These are phyloP conservation scores for Synanthedon myopaeformis DNA, from an alignment of 2,888 invertebrate species.

Conservation along the genomic window DNA sequence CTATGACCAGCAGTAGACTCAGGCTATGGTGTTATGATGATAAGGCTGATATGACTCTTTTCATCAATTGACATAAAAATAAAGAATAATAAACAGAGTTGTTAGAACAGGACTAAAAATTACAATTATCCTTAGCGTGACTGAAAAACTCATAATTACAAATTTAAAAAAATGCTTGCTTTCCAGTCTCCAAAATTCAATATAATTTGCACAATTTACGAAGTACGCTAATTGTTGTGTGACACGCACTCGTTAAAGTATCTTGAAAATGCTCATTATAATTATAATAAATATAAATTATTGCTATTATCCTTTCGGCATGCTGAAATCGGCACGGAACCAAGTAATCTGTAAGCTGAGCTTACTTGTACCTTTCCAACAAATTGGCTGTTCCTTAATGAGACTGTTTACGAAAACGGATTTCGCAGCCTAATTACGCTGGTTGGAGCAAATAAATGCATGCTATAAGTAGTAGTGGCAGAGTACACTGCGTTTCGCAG, in stretches of 20 bases:
- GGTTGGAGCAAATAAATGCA: background rate
- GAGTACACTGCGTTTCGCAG: too few species aligned
- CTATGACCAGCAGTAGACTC: too few species aligned
- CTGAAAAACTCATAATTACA: too few species aligned
- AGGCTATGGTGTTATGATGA: too few species aligned
- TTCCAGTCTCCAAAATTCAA: constrained; percentile 11
- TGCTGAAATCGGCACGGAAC: constrained; percentile 38
- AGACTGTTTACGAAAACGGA: constrained; percentile 50
- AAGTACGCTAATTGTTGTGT: constrained; percentile 23
- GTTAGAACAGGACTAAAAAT: too few species aligned
- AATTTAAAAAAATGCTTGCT: too few species aligned
- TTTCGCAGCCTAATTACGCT: constrained; percentile 12
- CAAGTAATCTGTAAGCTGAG: constrained; percentile 26
- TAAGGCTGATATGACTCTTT: too few species aligned
- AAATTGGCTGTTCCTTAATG: constrained; percentile 43
- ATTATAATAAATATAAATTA: constrained; percentile 44
- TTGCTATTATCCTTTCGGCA: constrained; percentile 24
- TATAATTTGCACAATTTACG: constrained; percentile 30
- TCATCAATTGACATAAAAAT: too few species aligned
- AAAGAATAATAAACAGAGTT: too few species aligned
- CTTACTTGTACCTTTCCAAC: constrained; percentile 51
- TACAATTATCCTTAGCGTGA: too few species aligned
- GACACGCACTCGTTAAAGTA: constrained; percentile 21
- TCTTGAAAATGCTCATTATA: constrained; percentile 21
- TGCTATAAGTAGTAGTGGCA: too few species aligned